Evolutionary conservation across 2,888 invertebrate species (phyloP), one percentile per base, ranked within the genome.

Genomic region (Ichneumon xanthorius): DNA sequence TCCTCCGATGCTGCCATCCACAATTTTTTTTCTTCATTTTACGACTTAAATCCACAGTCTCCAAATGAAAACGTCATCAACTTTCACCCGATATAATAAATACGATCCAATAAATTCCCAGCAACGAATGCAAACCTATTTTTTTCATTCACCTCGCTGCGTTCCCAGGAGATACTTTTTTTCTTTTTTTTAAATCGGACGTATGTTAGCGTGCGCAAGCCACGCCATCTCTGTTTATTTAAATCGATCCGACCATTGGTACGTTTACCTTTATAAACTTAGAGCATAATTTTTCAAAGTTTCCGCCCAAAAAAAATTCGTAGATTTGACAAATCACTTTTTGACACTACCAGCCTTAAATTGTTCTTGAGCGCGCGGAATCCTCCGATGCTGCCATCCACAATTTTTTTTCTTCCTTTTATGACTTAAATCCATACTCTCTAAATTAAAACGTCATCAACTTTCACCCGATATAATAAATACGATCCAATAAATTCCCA

Each of bases 171-270:
- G 22, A n/a, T 40, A 58, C 19, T 22, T 80, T 50, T 84, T 80
- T 58, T 33, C 7, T 33, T 7, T 3, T 33, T 7, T 33, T 33
- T 67, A 1, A 1, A 11, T 40, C 87, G 87, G 88, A 89, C 88
- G 89, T 88, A 88, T 89, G 89, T 89, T 87, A 78, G 77, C 72
- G 72, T 45, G 78, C 81, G 70, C 30, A 55, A 58, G 16, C 58
- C 14, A 89, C 89, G 87, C 85, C 70, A 75, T 55, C 30, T 48
- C 84, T 86, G 92, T 92, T 92, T 92, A 91, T 92, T 92, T 92
- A 90, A 90, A 90, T 89, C 88, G 89, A 22, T 30, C 30, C 5
- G 5, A 3, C 30, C 5, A 30, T 30, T 30, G 30, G 30, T 30
- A 30, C 30, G 30, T 30, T 30, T 30, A 30, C 30, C 30, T 30